Base-by-base conservation (phyloP, 2,888 invertebrate species). In the Apeira syringaria region DNA sequence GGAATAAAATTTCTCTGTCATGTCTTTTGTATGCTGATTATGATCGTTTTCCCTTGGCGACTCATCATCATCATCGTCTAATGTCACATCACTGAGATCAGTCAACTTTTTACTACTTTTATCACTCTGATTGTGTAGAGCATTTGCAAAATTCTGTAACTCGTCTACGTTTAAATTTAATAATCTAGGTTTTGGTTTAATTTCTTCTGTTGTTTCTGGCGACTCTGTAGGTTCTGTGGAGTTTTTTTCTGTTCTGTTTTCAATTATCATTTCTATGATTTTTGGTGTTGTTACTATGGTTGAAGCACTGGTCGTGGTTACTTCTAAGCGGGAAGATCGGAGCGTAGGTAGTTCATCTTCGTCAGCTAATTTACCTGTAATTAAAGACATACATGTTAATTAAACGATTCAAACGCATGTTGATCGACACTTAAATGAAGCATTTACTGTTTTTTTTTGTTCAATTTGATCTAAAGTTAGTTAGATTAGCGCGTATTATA, bases 41-140 rank as follows among this genome's bases (percentile, higher is more conserved):
- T 22, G 29, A 6, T 71, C 71, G 12, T 52, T 29, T 8, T 64
- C 47, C 22, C 67, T 70, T 0, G 71, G 56, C 1, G 66, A 60
- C 7, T 84, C 85, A 1, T 84, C 83, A 7, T 93, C 94, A 34
- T 94, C 92, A 47, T 91, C 80, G 24, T 94, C 94, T 89, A 96
- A 92, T 60, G 92, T 95, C 10, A 96, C 94, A 73, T 96, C 94
- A 69, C 95, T 95, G n/a, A 96, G 83, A 74, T 95, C 95, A 22
- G 88, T 56, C 58, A 44, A 20, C 54, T 83, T 88, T 50, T 74
- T 80, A 27, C 64, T 54, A 49, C 67, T 71, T n/a, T 61, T 50
- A 22, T 61, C 56, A 1, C 76, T 74, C 47, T 83, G 77, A 65
- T 88, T 88, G 29, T 89, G 88, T 35, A 86, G 53, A 1, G 79